These are phyloP conservation scores for Aphaenogaster rudis DNA, from an alignment of 1,140 invertebrate genomes.

Conservation along the genomic window DNA sequence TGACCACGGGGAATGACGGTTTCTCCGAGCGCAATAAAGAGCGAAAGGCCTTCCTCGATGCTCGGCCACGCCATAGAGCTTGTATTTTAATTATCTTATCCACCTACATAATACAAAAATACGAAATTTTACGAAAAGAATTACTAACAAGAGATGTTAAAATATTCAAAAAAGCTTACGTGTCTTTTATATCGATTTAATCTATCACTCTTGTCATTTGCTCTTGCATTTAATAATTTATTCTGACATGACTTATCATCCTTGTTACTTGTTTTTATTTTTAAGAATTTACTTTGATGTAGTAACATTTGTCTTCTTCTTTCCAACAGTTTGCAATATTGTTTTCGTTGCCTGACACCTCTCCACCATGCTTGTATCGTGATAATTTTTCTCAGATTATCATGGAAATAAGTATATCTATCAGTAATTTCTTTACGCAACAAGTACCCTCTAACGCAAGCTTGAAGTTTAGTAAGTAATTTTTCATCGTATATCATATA, in stretches of 20 bases:
- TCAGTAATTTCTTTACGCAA: slow-evolving; percentile 87
- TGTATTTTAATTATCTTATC: slow-evolving; percentile 90
- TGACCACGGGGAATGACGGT: slow-evolving; percentile 91
- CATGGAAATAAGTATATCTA: slow-evolving; percentile 86
- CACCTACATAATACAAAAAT: slow-evolving; percentile 82
- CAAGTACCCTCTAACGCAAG: slow-evolving; percentile 89
- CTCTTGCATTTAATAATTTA: slow-evolving; percentile 71
- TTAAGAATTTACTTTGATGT: slow-evolving; percentile 72
- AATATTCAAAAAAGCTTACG: slow-evolving; percentile 78
- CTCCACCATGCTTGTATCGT: slow-evolving; percentile 92
- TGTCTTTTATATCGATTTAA: slow-evolving; percentile 87
- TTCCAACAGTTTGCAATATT: slow-evolving; percentile 86
- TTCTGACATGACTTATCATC: slow-evolving; percentile 85
- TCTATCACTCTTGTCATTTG: slow-evolving; percentile 77
- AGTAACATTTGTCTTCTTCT: slow-evolving; percentile 83
- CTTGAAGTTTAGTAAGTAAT: slow-evolving; percentile 88
- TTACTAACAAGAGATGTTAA: not conserved
- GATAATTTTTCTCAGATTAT: slow-evolving; percentile 87
- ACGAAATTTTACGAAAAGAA: slow-evolving; percentile 9
- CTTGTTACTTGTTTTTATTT: slow-evolving; percentile 43
- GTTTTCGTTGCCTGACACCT: slow-evolving; percentile 85
- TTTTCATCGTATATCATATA: slow-evolving; percentile 60
- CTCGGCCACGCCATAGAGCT: slow-evolving; percentile 89
- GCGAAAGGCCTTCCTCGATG: slow-evolving; percentile 88
- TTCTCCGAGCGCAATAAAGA: slow-evolving; percentile 89